phyloP scores from a whole-genome alignment of 2,797 vertebrate species.

The Helarctos malayanus region DNA sequence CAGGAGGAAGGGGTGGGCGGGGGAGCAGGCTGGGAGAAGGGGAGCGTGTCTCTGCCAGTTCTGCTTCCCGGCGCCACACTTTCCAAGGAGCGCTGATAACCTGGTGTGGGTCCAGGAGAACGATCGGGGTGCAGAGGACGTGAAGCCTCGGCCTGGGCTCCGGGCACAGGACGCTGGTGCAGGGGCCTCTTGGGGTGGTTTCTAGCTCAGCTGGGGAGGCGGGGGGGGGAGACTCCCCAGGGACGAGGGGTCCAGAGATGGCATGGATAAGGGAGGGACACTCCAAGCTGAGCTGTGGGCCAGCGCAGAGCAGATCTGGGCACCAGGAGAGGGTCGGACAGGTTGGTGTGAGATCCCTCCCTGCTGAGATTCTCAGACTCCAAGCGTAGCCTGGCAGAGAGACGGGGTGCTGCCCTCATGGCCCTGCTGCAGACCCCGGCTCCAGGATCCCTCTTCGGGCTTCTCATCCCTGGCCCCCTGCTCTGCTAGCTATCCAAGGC shows the following conservation, averaged over 20 bases:
- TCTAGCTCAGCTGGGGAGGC: neutral
- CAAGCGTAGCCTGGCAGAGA: neutral
- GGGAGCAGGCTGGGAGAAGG: neutral
- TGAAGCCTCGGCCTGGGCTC: neutral
- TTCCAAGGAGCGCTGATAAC: neutral
- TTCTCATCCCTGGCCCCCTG: neutral
- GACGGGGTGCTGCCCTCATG: neutral
- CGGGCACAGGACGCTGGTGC: neutral
- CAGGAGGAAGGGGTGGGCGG: rapidly evolving
- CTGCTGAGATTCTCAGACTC: neutral
- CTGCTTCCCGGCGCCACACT: neutral
- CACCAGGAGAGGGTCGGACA: neutral
- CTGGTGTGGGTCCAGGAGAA: neutral
- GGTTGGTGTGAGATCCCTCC: neutral
- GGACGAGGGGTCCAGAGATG: neutral
- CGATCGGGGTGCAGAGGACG: neutral
- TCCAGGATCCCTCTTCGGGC: neutral
- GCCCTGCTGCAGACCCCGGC: neutral
- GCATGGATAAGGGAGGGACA: neutral
- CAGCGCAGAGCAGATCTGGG: neutral
- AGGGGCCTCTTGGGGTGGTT: neutral
- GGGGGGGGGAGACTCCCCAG: neutral
- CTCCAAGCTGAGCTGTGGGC: neutral
- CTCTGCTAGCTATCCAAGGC: neutral
- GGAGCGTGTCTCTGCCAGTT: neutral